Evolutionary conservation across 2,797 vertebrate species (phyloP), one percentile per base, ranked within the genome.

Genomic region (Manis crassicaudata): DNA sequence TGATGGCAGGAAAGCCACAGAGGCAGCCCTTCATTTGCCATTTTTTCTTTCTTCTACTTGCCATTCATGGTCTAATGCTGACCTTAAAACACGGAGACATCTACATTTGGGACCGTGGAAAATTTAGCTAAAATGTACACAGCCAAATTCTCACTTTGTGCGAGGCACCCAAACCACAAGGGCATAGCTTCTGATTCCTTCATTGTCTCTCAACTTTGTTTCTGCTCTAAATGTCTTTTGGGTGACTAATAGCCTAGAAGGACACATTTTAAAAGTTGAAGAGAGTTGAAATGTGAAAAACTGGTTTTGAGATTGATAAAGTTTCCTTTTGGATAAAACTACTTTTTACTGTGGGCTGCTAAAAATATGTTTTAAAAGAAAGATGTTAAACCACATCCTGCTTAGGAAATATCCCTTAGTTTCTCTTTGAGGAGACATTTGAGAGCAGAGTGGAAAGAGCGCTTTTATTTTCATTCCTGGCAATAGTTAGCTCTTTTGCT

Each of bases 341-440:
- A 75, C 50, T 72, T 81, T 75, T 88, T 70, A 76, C n/a, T 20
- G n/a, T 79, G 65, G 43, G 27, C 60, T 92, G 60, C 81, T 95
- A 75, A 87, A 92, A 88, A 43, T 92, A 29, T 37, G 72, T 85
- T 90, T 79, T 58, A 63, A 92, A 92, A 92, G 81, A 84, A 63
- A 95, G 10, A 58, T 93, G 37, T 92, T 62, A 91, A 94, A 65
- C 89, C 21, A 43, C 4, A 4, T 85, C 83, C 90, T 96, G 56
- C 77, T 88, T 75, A 43, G 52, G 81, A 79, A 92, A 70, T 91
- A 54, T 50, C 17, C 86, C 80, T 60, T 58, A 16, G 43, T 46
- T 65, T 95, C 70, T 92, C 94, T 95, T 62, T 73, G n/a, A 90
- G 88, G 83, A 88, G 83, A 80, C 37, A n/a, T 63, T 88, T 23